phyloP scores from a whole-genome alignment of 1,140 invertebrate species.

The Drosophila hydei region DNA sequence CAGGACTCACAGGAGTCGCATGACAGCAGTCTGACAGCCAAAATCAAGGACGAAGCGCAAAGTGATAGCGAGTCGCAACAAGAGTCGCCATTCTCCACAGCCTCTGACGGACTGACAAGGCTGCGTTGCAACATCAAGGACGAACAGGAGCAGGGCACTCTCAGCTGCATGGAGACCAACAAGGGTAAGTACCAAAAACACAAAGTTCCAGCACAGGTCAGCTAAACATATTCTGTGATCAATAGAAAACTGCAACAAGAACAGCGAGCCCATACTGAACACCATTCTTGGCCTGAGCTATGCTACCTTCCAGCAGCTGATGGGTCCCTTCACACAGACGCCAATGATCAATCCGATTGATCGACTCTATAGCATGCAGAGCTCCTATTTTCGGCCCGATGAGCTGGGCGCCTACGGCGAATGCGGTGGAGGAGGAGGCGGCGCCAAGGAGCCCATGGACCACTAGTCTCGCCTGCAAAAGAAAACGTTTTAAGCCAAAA shows the following conservation, averaged over 20 bases:
- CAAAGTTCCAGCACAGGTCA: neutral
- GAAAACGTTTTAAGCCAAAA: slow-evolving; percentile 70
- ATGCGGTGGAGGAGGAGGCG: slow-evolving; percentile 52
- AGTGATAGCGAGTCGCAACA: slow-evolving; percentile 84
- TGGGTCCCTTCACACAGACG: slow-evolving; percentile 82
- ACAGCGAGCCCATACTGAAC: slow-evolving; percentile 77
- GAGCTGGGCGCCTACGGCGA: slow-evolving; percentile 82
- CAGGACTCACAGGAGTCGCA: slow-evolving; percentile 84
- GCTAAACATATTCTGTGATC: neutral
- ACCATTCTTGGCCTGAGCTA: slow-evolving; percentile 84
- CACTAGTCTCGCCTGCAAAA: slow-evolving; percentile 42
- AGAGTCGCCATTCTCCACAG: slow-evolving; percentile 83
- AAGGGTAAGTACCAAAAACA: slow-evolving; percentile 54
- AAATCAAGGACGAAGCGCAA: slow-evolving; percentile 86
- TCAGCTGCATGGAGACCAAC: slow-evolving; percentile 83
- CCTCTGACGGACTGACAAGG: slow-evolving; percentile 59
- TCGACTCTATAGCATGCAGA: slow-evolving; percentile 88
- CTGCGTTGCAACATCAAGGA: slow-evolving; percentile 78
- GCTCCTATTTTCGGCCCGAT: slow-evolving; percentile 87
- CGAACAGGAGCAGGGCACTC: slow-evolving; percentile 76
- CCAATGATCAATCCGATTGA: slow-evolving; percentile 86
- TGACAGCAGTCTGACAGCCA: slow-evolving; percentile 75
- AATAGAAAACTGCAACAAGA: slow-evolving; percentile 82
- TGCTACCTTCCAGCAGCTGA: slow-evolving; percentile 83
- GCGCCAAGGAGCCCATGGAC: slow-evolving; percentile 69